Base-by-base conservation (phyloP, 2,113 vertebrate species). In the Gnathonemus longibarbis region DNA sequence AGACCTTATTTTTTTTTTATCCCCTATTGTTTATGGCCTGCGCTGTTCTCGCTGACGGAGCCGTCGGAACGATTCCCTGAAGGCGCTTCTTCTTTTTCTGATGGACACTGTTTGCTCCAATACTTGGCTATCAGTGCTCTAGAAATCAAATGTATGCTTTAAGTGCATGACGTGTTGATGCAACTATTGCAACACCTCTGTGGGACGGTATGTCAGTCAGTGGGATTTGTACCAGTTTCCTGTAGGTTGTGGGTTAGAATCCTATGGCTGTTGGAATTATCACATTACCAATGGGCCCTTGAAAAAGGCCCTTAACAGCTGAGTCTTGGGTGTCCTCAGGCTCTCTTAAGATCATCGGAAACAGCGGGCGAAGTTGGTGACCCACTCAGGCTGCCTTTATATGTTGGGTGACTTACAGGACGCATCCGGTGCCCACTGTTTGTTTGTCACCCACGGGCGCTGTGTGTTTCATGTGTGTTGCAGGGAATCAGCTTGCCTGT, bases 401-500 rank as follows among this genome's bases (percentile, higher is more conserved):
- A 13, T 3, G 10, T 3, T 45, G 39, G 24, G 46, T 86, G 10
- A 86, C 24, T 50, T 21, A 50, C 84, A 5, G 45, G 84, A n/a
- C 10, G 3, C 56, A 8, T 8, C 56, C 11, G 2, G 21, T 2
- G 56, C 56, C 56, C 56, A 62, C 56, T 62, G 56, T n/a, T 24
- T n/a, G 3, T 27, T 49, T 50, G 11, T 24, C 24, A 86, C 17
- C 84, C 19, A 46, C 3, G 46, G 39, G 46, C 10, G 84, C 39
- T 1, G 35, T 58, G 50, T 46, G 49, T 86, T 50, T 86, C 56
- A n/a, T 90, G 52, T 50, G 84, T 19, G 94, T 31, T 31, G 80
- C 93, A 97, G 97, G 97, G 92, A 97, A 96, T 77, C 97, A 97
- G 92, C 95, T 95, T 48, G 94, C 95, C 31, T 98, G 96, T 88